A percentile compares a stretch with the other conserved stretches of the same genome.
These are phyloP conservation scores for Lithobates sylvaticus DNA, from an alignment of 2,797 vertebrate species.

Conservation along the genomic window DNA sequence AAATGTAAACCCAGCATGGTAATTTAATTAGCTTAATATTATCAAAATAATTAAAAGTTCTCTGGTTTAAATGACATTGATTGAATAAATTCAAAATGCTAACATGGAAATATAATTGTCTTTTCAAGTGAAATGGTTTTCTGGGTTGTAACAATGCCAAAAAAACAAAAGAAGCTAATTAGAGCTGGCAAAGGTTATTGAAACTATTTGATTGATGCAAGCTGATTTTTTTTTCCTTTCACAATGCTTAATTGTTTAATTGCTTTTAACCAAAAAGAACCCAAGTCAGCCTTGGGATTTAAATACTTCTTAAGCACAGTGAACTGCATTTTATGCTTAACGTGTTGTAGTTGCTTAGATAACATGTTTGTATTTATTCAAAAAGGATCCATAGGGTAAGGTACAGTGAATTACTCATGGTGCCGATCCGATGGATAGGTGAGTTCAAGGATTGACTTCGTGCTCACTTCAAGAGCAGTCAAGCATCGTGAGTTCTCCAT, in stretches of 20 bases:
- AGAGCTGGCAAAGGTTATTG: slow-evolving; percentile 35
- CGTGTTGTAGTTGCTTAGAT: too few relatives aligned
- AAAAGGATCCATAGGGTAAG: too few relatives aligned
- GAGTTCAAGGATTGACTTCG: too few relatives aligned
- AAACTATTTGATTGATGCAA: slow-evolving; percentile 36
- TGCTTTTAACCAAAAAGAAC: not conserved
- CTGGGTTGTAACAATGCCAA: slow-evolving; percentile 30
- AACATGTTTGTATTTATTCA: too few relatives aligned
- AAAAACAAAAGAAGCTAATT: slow-evolving; percentile 37
- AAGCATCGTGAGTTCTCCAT: too few relatives aligned
- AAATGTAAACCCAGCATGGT: not conserved
- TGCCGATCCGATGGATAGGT: too few relatives aligned
- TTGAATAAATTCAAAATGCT: slow-evolving; percentile 1
- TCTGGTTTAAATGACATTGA: slow-evolving; percentile 1
- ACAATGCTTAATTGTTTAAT: slow-evolving; percentile 1
- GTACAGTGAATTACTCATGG: too few relatives aligned
- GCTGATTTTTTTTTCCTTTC: slow-evolving; percentile 12
- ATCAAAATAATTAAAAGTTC: slow-evolving; percentile 13
- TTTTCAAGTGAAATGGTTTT: slow-evolving; percentile 15
- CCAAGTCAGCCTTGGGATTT: not conserved
- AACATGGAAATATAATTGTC: slow-evolving; percentile 2
- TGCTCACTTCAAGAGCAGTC: too few relatives aligned
- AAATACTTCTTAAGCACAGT: not conserved
- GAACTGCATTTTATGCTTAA: too few relatives aligned
- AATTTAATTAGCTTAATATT: not conserved